A percentile compares a stretch with the other conserved stretches of the same genome.
phyloP scores from a whole-genome alignment of 2,113 vertebrate species.

The Corydoras maculifer region DNA sequence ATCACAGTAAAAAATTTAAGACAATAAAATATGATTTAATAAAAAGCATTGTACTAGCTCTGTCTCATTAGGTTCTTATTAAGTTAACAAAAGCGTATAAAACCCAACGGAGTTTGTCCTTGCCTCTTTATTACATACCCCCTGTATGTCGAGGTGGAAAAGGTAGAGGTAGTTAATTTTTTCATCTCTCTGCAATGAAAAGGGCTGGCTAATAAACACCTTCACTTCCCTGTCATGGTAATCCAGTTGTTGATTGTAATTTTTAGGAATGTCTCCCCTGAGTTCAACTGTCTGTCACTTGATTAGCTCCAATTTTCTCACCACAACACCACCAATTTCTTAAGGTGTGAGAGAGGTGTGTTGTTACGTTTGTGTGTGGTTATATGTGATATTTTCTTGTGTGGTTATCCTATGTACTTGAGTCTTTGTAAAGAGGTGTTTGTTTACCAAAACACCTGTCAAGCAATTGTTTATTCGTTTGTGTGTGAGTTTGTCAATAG shows the following conservation, averaged over 20 bases:
- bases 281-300: constrained; percentile 63
- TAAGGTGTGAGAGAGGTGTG: constrained; percentile 44
- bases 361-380: constrained; percentile 24
- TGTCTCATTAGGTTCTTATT: too few relatives aligned
- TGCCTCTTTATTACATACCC: too few relatives aligned
- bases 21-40: too few relatives aligned
- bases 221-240: constrained; percentile 46
- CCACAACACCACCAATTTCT: constrained; percentile 49
- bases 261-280: constrained; percentile 54
- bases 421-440: constrained; percentile 34
- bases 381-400: neutral
- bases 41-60: too few relatives aligned
- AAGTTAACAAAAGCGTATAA: too few relatives aligned
- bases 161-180: constrained; percentile 7
- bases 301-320: constrained; percentile 65
- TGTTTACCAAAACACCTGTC: constrained; percentile 23
- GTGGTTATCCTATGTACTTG: constrained; percentile 17
- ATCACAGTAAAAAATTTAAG: too few relatives aligned
- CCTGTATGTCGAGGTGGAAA: too few relatives aligned
- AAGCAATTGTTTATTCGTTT: constrained; percentile 39
- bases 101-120: too few relatives aligned
- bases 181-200: constrained; percentile 31
- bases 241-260: constrained; percentile 56
- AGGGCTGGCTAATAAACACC: constrained; percentile 49
- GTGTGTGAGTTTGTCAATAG: constrained; percentile 38